Evolutionary conservation across 2,113 vertebrate genomes (phyloP), one percentile per base, ranked within the genome.

Genomic region (Triplophysa dalaica): DNA sequence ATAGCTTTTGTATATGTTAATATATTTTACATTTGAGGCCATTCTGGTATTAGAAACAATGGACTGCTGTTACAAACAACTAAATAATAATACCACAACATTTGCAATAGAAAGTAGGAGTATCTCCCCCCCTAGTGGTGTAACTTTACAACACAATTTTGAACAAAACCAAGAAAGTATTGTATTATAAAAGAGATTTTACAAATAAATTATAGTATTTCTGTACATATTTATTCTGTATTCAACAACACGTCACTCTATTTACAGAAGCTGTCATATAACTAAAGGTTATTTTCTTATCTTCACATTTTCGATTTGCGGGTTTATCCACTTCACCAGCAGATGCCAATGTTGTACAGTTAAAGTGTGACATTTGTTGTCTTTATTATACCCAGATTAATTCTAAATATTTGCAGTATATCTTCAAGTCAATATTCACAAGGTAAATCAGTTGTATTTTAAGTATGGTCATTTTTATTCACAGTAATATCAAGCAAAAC

Each of bases 291-390:
- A 38, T 21, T 21, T n/a, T 21, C 19, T 58, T 1, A 21, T 58
- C 54, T n/a, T 10, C 8, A n/a, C 21, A 11, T 48, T 45, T 8
- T 22, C 12, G n/a, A 1, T 33, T 58, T 70, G 16, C 41, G 33
- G 16, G n/a, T n/a, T 77, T 24, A 26, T 63, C 16, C 52, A 19
- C 10, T 13, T 50, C 17, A 26, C 58, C 82, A 58, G 58, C 63
- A 84, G 82, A 81, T 84, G 82, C 68, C 82, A 81, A 22, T 81
- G 69, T 78, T 81, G 82, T 68, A 78, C 43, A 64, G 76, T 52
- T 81, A 60, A 79, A 87, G 67, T 43, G 82, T 84, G 43, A 14
- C 81, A 68, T 67, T 68, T 24, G 38, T 29, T 81, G 68, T 69
- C 45, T 19, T 43, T 12, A 62, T 38, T 3, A 24, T 74, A 12